Evolutionary conservation across 2,888 invertebrate genomes (phyloP).

Genomic region (Drosophila infuscata): DNA sequence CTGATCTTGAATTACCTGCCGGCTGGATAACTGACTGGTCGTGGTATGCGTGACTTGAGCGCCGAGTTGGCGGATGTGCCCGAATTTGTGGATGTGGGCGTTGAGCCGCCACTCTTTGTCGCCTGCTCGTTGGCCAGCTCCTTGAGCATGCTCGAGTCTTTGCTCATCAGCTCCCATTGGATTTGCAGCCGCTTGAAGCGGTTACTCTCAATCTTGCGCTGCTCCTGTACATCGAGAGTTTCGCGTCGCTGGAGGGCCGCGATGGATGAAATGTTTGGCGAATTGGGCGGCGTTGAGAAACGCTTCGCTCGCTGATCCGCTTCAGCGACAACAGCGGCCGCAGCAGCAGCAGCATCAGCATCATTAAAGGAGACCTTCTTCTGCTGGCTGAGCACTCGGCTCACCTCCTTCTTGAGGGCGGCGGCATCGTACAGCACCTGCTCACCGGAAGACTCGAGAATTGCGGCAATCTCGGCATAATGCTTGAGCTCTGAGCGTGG

Average conservation of each 20-base stretch:
- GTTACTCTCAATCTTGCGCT: conserved; percentile 84
- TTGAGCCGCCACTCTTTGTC: conserved; percentile 85
- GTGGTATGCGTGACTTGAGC: conserved; percentile 84
- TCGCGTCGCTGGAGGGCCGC: conserved; percentile 73
- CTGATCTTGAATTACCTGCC: conserved; percentile 81
- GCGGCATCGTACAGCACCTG: conserved; percentile 83
- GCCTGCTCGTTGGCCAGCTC: conserved; percentile 83
- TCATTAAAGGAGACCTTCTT: conserved; percentile 85
- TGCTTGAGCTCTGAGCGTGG: conserved; percentile 85
- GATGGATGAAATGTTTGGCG: conserved; percentile 90
- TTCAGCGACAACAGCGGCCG: conserved; percentile 13
- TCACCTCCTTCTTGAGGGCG: conserved; percentile 85
- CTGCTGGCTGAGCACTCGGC: conserved; percentile 84
- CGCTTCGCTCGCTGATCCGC: conserved; percentile 66
- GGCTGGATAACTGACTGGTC: conserved; percentile 85
- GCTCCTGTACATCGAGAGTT: conserved; percentile 79
- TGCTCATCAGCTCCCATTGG: conserved; percentile 85
- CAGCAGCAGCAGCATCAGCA: conserved; percentile 30
- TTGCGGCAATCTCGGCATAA: conserved; percentile 85
- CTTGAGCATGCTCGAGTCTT: conserved; percentile 84
- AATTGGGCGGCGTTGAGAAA: conserved; percentile 90
- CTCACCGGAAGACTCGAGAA: conserved; percentile 83
- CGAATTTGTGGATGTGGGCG: conserved; percentile 83
- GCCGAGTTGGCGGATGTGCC: conserved; percentile 66
- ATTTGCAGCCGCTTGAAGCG: conserved; percentile 85